Evolutionary conservation across 2,797 vertebrate genomes (phyloP), one percentile per base, ranked within the genome.

Genomic region (Hyperoplus lanceolatus): DNA sequence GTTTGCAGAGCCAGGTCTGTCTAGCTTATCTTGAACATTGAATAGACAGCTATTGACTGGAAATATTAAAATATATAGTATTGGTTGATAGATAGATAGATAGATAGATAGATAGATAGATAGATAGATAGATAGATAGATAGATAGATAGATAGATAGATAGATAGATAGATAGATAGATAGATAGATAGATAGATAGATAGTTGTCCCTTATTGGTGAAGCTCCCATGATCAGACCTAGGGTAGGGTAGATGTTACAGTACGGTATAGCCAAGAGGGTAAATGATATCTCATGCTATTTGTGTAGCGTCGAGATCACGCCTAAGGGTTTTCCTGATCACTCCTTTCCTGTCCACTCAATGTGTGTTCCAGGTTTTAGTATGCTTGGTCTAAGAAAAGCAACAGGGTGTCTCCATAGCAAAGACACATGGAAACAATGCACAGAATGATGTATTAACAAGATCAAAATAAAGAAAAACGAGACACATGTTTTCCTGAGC

Each of bases 301-400:
- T 55, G 29, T 42, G 56, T 14, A 21, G 9, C 68, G 51, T 72
- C 70, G 46, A 53, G 36, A 42, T 63, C 16, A 69, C 16, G 6
- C 38, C 41, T 0, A 61, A 42, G 71, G 63, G 36, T 73, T 74
- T 81, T 82, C 48, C 79, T 68, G 73, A 73, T 57, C 67, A 55
- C 53, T 38, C 54, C 53, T 88, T 29, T 81, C 79, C 80, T 80
- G 73, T 39, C 54, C 21, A 12, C 15, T 42, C 16, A 49, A 0
- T 45, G 12, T 42, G 14, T 60, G 16, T 64, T 77, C 56, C 78
- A 70, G 67, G 70, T 49, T n/a, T 29, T 57, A 8, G 29, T 49
- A 39, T 1, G 4, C 12, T 29, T 6, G 7, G 3, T 15, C 45
- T 14, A 12, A 11, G 43, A 60, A 16, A 43, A 57, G 1, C 46